Evolutionary conservation across 2,888 invertebrate species (phyloP), one percentile per base, ranked within the genome.

Genomic region (Serrognathus titanus): DNA sequence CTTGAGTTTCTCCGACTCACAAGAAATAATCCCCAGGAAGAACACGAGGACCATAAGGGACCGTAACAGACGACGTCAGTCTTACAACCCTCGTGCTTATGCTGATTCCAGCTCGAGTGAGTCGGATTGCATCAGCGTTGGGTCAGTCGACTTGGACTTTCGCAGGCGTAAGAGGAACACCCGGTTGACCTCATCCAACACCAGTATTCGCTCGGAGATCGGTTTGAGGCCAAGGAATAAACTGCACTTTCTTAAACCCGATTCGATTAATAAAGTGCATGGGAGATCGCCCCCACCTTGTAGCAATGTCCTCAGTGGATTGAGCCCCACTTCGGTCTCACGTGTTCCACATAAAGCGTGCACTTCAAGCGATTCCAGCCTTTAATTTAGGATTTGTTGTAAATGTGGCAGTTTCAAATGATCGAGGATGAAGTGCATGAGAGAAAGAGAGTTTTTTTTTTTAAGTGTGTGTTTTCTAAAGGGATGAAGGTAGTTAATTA

Each of bases 1-100:
- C 37, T 75, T 80, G 67, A 81, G 80, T n/a, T 80, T 81, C 63
- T 80, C 79, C 0, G 80, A 80, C 64, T 79, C 79, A 62, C 71
- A 69, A 31, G 71, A 72, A 45, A 70, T 69, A 72, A 51, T 47
- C 8, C 57, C 55, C 13, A 63, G 60, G 47, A 70, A 70, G 53
- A 69, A 67, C 47, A 73, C 75, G 3, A 80, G 81, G 48, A 82
- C 82, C 46, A 76, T 83, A 39, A 77, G 81, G 50, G 83, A 83
- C 51, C 77, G 83, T 41, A 83, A 83, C 41, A 70, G 79, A 9
- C 71, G 81, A 4, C 74, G 83, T 9, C 78, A 83, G 61, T 83
- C 83, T 61, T 84, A 84, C 66, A 83, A 84, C 73, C 83, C 83
- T 20, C 79, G 80, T 66, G 80, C 80, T 5, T 74, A 80, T 54